Percentiles rank a stretch among this genome's conserved stretches.
These are phyloP conservation scores for Pseudopleuronectes americanus DNA, from an alignment of 2,797 vertebrate genomes.

Conservation along the genomic window DNA sequence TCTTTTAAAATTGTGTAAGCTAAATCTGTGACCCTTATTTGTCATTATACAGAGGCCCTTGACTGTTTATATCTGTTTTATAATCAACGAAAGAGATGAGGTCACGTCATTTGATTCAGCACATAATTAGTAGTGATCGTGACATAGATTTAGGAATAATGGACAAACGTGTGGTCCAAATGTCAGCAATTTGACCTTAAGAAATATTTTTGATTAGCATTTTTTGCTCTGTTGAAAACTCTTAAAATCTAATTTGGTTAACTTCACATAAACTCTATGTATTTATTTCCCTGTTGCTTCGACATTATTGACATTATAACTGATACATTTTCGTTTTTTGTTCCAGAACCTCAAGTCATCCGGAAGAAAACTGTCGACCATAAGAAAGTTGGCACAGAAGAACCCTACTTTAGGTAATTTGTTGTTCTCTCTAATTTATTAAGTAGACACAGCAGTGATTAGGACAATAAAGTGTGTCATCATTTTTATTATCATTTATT, in stretches of 20 bases:
- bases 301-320: neutral
- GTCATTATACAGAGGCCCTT: too few relatives aligned
- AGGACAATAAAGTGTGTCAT: neutral
- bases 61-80: neutral
- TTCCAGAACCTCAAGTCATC: conserved; percentile 74
- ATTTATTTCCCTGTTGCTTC: neutral
- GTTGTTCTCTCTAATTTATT: neutral
- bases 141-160: neutral
- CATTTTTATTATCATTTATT: neutral
- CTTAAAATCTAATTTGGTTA: neutral
- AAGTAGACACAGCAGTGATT: neutral
- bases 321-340: neutral
- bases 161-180: neutral
- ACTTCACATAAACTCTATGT: neutral
- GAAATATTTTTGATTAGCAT: neutral
- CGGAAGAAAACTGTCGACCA: conserved; percentile 67
- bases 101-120: neutral
- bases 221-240: neutral
- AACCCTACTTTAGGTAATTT: conserved; percentile 73
- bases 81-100: neutral
- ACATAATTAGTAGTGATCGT: neutral
- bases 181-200: neutral
- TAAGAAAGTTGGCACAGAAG: conserved; percentile 69
- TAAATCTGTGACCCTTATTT: too few relatives aligned
- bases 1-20: too few relatives aligned